Evolutionary conservation across 2,888 invertebrate genomes (phyloP).

Genomic region (Erebia ligea): DNA sequence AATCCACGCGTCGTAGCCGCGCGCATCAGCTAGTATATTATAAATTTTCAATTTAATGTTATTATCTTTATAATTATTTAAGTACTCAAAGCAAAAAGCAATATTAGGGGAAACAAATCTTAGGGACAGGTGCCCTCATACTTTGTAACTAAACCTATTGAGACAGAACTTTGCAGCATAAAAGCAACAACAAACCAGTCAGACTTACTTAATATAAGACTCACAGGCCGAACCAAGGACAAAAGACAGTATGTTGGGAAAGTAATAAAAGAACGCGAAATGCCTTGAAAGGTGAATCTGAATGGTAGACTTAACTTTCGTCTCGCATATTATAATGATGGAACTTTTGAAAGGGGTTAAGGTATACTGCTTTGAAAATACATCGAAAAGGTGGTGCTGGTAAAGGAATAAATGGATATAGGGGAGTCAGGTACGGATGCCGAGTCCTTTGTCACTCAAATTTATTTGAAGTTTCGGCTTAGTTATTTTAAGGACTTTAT

Average conservation of each 20-base stretch:
- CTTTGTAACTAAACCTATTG: too few species aligned
- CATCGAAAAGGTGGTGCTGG: conserved; percentile 45
- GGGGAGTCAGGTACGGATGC: conserved; percentile 40
- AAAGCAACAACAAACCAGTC: too few species aligned
- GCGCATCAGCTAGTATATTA: too few species aligned
- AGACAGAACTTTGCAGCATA: too few species aligned
- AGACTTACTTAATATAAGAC: too few species aligned
- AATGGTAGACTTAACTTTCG: conserved; percentile 48
- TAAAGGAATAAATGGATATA: conserved; percentile 33
- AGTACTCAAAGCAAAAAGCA: too few species aligned
- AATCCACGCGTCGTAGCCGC: too few species aligned
- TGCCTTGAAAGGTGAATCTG: conserved; percentile 48
- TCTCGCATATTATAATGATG: conserved; percentile 60
- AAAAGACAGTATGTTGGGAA: conserved; percentile 46
- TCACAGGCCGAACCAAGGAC: conserved; percentile 41
- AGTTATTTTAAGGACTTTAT: conserved; percentile 27
- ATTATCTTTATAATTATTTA: too few species aligned
- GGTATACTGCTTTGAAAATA: conserved; percentile 70
- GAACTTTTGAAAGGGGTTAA: conserved; percentile 76
- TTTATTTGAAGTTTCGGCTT: conserved; percentile 42
- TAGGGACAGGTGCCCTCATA: too few species aligned
- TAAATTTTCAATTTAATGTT: too few species aligned
- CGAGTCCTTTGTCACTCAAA: conserved; percentile 42
- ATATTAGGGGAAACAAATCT: too few species aligned
- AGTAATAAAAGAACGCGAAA: conserved; percentile 65